Evolutionary conservation across 2,888 invertebrate species (phyloP), one percentile per base, ranked within the genome.

Genomic region (Camptogramma bilineatum): DNA sequence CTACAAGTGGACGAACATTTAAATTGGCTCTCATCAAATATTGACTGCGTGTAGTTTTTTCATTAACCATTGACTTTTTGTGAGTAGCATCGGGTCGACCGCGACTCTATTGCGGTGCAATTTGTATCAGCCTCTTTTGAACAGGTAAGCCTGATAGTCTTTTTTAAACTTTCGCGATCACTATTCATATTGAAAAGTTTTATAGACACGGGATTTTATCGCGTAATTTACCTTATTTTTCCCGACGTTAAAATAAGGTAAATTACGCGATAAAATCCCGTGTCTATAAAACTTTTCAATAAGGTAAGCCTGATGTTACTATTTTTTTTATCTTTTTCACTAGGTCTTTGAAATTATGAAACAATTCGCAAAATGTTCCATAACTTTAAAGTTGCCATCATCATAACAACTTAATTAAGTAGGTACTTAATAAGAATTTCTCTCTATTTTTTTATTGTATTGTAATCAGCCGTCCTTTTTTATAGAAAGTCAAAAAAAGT

Each of bases 21-120:
- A 91, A 92, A 93, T 92, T 92, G 92, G 90, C 90, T 87, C 91
- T 91, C 91, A 92, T 93, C 92, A 93, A 91, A 91, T 91, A 93
- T 92, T 92, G 91, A 90, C 88, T 88, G 87, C 87, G 82, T 91
- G 90, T 91, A 90, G 90, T 91, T 91, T 91, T 91, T 92, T 90
- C 89, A 91, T 90, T 91, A 91, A 83, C 88, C 86, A 83, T 82
- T 83, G 79, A 79, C 81, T 86, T 91, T 91, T 90, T 89, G 86
- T 86, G 82, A 79, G 82, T 78, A 78, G 78, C 75, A 73, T 71
- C 47, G 31, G 68, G 63, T 61, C 71, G 71, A 69, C 78, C 76
- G 78, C 67, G 77, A 77, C 81, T 79, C 83, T 73, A 84, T 79
- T 79, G 77, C 77, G 73, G 75, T 80, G 85, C 86, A 83, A 85